Evolutionary conservation across 2,797 vertebrate species (phyloP).

Genomic region (Hyperoplus lanceolatus): DNA sequence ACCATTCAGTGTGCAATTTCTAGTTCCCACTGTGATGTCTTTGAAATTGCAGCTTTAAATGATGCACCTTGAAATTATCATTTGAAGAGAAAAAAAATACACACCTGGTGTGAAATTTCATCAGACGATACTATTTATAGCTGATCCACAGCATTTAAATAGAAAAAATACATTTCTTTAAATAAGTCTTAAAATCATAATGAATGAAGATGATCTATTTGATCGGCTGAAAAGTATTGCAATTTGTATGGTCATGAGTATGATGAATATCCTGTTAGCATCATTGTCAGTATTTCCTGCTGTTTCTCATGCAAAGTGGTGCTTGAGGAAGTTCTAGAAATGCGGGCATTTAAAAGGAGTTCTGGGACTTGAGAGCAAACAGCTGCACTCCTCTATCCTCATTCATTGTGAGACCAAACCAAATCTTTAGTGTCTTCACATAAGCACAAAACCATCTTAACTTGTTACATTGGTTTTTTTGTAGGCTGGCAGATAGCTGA

Average conservation of each 20-base stretch:
- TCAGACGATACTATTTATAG: constrained; percentile 62
- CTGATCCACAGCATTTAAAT: constrained; percentile 47
- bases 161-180: constrained; percentile 35
- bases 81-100: constrained; percentile 30
- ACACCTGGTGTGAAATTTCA: constrained; percentile 57
- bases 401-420: constrained; percentile 63
- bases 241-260: constrained; percentile 61
- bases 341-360: constrained; percentile 68
- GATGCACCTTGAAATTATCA: constrained; percentile 8
- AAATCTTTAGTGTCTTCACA: constrained; percentile 64
- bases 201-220: constrained; percentile 57
- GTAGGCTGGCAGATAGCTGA: constrained; percentile 41
- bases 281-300: constrained; percentile 81
- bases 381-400: constrained; percentile 82
- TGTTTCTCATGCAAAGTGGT: constrained; percentile 78
- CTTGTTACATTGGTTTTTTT: constrained; percentile 59
- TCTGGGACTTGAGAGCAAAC: constrained; percentile 79
- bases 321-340: constrained; percentile 82
- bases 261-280: constrained; percentile 71
- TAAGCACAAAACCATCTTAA: constrained; percentile 72
- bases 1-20: constrained; percentile 55
- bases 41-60: constrained; percentile 39
- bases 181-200: constrained; percentile 50
- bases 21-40: constrained; percentile 55
- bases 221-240: constrained; percentile 61